Evolutionary conservation across 2,113 vertebrate genomes (phyloP).

Genomic region (Enhydra lutris): DNA sequence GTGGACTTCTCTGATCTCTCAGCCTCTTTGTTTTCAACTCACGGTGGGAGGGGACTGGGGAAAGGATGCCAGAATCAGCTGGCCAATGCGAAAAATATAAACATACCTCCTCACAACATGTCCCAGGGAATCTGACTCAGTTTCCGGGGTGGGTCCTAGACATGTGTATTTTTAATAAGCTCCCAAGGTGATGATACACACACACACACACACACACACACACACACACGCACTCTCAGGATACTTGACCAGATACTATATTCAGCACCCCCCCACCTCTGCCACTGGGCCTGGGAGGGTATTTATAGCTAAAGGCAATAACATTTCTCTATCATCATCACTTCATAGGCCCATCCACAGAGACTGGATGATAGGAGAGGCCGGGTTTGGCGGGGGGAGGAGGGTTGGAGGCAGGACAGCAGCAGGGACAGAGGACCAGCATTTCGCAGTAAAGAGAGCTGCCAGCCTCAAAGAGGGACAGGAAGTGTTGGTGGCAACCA

Average conservation of each 20-base stretch:
- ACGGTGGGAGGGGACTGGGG: not conserved
- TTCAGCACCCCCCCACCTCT: not conserved
- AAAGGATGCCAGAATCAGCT: not conserved
- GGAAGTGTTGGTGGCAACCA: not conserved
- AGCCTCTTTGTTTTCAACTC: not conserved
- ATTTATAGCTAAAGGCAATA: conserved; percentile 33
- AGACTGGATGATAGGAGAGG: not conserved
- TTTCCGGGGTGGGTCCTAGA: not conserved
- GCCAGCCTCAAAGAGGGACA: not conserved
- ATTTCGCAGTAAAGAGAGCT: not conserved
- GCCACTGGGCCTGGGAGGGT: not conserved
- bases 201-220: not conserved
- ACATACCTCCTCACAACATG: not conserved
- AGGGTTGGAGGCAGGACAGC: not conserved
- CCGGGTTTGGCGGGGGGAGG: too few species aligned
- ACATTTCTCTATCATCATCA: not conserved
- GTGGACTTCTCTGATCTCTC: not conserved
- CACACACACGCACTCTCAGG: not conserved
- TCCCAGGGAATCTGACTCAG: conserved; percentile 42
- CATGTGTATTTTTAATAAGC: conserved; percentile 54
- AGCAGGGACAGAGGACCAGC: not conserved
- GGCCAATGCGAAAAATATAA: conserved; percentile 41
- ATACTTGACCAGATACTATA: not conserved
- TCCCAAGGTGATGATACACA: conserved; percentile 18
- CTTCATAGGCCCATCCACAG: not conserved